Conservation (phyloP, 2,113 vertebrate genomes). For the Noctilio leporinus region DNA sequence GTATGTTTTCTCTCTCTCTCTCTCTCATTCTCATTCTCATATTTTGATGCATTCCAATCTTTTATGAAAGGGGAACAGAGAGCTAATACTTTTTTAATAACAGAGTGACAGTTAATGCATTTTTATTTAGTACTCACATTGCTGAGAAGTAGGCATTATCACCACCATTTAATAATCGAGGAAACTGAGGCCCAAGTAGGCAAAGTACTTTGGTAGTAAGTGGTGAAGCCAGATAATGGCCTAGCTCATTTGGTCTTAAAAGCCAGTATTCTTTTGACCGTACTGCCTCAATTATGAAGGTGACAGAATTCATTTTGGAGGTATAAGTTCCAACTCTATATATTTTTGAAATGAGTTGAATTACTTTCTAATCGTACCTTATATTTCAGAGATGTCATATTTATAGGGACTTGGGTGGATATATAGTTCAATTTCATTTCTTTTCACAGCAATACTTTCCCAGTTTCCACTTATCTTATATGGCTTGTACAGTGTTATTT, state of each 20-base stretch:
- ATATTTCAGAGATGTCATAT: background rate
- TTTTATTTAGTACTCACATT: background rate
- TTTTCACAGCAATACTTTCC: constrained; percentile 63
- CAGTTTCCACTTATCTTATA: constrained; percentile 57
- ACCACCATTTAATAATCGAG: background rate
- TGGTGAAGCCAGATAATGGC: no score
- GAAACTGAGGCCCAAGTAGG: background rate
- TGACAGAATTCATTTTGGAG: background rate
- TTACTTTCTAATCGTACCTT: background rate
- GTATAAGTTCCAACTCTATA: background rate
- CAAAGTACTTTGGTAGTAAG: background rate
- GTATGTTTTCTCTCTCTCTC: background rate
- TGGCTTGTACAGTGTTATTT: constrained; percentile 48
- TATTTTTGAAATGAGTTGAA: background rate
- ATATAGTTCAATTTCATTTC: background rate
- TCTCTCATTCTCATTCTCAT: rapidly evolving
- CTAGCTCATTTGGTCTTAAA: background rate
- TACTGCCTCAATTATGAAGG: background rate
- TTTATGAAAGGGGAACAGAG: background rate
- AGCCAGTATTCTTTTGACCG: background rate
- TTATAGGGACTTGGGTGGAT: background rate
- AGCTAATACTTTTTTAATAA: background rate
- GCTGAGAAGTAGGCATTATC: background rate
- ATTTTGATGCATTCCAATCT: background rate
- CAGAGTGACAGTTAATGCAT: background rate